Conservation (phyloP, 30 jellyfish, hydroid and myxozoan genomes). For the Turritopsis dohrnii region DNA sequence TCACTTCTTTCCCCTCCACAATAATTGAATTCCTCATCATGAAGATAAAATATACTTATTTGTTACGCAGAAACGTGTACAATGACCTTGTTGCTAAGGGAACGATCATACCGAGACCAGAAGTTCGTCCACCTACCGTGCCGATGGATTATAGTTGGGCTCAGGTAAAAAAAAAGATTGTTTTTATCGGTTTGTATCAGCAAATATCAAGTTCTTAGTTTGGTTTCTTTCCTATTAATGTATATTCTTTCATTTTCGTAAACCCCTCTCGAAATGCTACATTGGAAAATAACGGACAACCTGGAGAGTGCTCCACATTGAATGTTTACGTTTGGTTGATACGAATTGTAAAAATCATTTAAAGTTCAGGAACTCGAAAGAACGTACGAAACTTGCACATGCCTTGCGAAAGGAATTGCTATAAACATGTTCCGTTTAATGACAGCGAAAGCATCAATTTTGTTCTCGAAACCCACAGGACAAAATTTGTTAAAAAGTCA, state of each 20-base stretch:
- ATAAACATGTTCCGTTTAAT: no score
- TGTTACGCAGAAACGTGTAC: slow-evolving; percentile 42
- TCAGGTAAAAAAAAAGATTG: slow-evolving; percentile 63
- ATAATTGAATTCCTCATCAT: neutral
- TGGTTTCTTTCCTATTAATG: no score
- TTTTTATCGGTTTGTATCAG: no score
- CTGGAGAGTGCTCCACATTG: neutral
- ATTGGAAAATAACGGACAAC: neutral
- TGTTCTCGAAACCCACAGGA: no score
- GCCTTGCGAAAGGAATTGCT: no score
- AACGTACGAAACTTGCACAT: no score
- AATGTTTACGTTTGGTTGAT: neutral
- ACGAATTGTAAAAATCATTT: no score
- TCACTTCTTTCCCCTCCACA: neutral
- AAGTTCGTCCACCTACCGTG: slow-evolving; percentile 96
- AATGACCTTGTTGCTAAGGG: slow-evolving; percentile 53
- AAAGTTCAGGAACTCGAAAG: no score
- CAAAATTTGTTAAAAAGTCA: no score
- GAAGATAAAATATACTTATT: neutral
- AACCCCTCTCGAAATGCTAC: neutral
- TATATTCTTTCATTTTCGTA: neutral
- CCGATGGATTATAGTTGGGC: slow-evolving; percentile 99
- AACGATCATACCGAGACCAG: slow-evolving; percentile 70
- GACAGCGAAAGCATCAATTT: no score
- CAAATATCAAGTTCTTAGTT: no score